phyloP scores from a whole-genome alignment of 2,888 invertebrate species.

The Dione juno region DNA sequence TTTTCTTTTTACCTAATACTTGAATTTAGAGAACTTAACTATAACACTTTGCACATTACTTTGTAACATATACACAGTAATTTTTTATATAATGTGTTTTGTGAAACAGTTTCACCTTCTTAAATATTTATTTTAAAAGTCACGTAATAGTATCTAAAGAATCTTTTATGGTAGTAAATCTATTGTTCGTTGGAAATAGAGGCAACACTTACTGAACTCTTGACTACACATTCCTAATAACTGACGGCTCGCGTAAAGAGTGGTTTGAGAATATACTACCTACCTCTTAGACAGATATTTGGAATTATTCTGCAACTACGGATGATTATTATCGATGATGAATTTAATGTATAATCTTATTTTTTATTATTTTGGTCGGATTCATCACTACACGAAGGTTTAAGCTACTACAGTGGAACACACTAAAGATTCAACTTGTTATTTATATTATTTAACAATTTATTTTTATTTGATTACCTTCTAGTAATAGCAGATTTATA shows the following conservation, averaged over 20 bases:
- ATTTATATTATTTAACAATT: too few relatives aligned
- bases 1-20: too few relatives aligned
- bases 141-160: neutral
- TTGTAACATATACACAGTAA: too few relatives aligned
- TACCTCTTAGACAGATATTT: neutral
- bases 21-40: too few relatives aligned
- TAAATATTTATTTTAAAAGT: constrained; percentile 9
- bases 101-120: constrained; percentile 1
- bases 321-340: constrained; percentile 21
- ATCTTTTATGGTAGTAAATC: constrained; percentile 3
- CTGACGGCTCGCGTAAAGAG: constrained; percentile 27
- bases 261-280: constrained; percentile 19
- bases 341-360: neutral
- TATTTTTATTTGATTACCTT: too few relatives aligned
- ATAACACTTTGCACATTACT: too few relatives aligned
- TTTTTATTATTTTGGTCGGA: too few relatives aligned
- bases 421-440: too few relatives aligned
- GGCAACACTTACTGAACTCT: constrained; percentile 23
- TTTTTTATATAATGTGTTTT: constrained; percentile 1
- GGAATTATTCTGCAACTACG: constrained; percentile 22
- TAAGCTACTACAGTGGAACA: too few relatives aligned
- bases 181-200: constrained; percentile 25
- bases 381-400: too few relatives aligned
- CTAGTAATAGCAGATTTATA: too few relatives aligned
- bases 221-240: constrained; percentile 34